Conservation (phyloP, 2,888 invertebrate genomes). For the Lasioglossum morio region DNA sequence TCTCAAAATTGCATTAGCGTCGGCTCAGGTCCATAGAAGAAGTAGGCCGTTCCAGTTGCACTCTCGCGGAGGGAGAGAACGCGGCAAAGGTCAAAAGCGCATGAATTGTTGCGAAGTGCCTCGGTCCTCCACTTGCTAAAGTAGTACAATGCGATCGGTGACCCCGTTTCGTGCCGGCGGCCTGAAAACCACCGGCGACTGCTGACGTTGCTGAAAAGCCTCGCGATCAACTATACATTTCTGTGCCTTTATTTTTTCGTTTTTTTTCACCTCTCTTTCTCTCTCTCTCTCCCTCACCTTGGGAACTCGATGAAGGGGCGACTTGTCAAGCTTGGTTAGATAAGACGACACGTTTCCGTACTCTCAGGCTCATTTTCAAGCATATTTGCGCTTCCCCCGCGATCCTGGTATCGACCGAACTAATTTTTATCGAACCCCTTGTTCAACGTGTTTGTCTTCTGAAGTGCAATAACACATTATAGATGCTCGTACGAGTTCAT, state of each 20-base stretch:
- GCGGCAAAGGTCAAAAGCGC: conserved; percentile 75
- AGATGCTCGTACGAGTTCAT: background rate
- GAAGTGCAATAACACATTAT: background rate
- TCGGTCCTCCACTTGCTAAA: conserved; percentile 59
- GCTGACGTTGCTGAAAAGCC: conserved; percentile 55
- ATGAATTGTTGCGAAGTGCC: conserved; percentile 72
- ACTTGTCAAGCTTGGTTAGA: conserved; percentile 9
- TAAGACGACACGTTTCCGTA: conserved; percentile 24
- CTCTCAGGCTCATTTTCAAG: conserved; percentile 9
- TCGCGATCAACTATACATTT: conserved; percentile 55
- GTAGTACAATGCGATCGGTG: conserved; percentile 74
- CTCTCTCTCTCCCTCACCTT: background rate
- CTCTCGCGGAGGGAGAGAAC: conserved; percentile 44
- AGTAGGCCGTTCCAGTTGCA: conserved; percentile 59
- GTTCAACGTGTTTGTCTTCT: background rate
- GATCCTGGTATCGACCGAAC: background rate
- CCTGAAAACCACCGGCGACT: conserved; percentile 62
- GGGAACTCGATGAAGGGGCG: conserved; percentile 29
- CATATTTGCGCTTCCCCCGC: background rate
- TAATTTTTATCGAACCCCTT: background rate
- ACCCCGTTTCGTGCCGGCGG: conserved; percentile 70
- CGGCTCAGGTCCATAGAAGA: conserved; percentile 52
- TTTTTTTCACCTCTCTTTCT: background rate
- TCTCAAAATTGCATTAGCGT: conserved; percentile 63
- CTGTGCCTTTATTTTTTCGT: conserved; percentile 37